These are phyloP conservation scores for Gymnarchus niloticus DNA, from an alignment of 2,113 vertebrate species.

Conservation along the genomic window DNA sequence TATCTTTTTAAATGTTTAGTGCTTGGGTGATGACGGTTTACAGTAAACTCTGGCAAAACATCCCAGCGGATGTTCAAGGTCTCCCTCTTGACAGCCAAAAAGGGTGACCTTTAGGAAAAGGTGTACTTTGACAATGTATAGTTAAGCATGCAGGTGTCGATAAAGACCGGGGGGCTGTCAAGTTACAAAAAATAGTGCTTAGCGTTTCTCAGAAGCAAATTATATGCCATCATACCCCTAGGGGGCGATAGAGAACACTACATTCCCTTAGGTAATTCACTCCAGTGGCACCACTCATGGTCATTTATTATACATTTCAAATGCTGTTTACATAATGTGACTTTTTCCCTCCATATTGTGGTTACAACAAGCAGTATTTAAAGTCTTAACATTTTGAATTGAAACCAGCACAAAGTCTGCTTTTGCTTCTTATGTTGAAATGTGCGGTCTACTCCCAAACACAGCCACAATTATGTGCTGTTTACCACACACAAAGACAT, in stretches of 20 bases:
- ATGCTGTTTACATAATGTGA: not conserved
- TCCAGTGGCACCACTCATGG: not conserved
- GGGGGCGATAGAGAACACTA: not conserved
- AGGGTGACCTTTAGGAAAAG: slow-evolving; percentile 25
- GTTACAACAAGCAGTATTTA: not conserved
- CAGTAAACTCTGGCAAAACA: slow-evolving; percentile 38
- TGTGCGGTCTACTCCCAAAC: not conserved
- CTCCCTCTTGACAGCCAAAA: slow-evolving; percentile 30
- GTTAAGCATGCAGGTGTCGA: not conserved
- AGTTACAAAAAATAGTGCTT: not conserved
- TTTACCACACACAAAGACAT: not conserved
- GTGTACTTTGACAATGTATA: not conserved
- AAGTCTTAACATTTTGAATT: not conserved
- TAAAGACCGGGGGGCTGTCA: not conserved
- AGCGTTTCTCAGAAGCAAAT: not conserved
- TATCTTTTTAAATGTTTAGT: not conserved
- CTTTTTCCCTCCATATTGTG: not conserved
- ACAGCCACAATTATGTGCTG: not conserved
- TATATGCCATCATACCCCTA: not conserved
- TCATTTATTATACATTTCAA: not conserved
- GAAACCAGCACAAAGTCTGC: not conserved
- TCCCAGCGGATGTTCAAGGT: slow-evolving; percentile 39
- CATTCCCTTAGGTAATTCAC: not conserved
- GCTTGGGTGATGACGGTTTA: not conserved
- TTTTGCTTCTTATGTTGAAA: not conserved